phyloP scores from a whole-genome alignment of 2,113 vertebrate species.

The Nesogale talazaci region DNA sequence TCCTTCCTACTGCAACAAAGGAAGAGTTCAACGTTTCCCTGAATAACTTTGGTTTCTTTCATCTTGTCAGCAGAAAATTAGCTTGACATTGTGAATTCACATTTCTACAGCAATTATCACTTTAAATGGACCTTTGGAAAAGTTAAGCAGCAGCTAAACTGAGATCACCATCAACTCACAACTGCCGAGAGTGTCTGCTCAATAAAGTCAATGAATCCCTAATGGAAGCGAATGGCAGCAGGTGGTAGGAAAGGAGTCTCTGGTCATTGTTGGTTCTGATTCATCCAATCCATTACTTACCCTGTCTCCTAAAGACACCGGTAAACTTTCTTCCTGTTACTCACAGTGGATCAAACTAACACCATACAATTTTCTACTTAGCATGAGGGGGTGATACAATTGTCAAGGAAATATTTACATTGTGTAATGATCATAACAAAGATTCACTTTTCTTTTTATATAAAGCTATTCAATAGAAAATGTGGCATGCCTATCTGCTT shows the following conservation, averaged over 20 bases:
- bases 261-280: constrained; percentile 63
- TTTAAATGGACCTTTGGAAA: constrained; percentile 81
- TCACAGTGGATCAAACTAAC: constrained; percentile 61
- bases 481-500: not conserved
- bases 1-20: not conserved
- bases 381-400: constrained; percentile 72
- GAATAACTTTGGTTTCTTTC: not conserved
- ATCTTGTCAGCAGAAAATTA: constrained; percentile 39
- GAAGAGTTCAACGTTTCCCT: not conserved
- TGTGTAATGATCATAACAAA: constrained; percentile 51
- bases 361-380: constrained; percentile 59
- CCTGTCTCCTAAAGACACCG: constrained; percentile 71
- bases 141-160: constrained; percentile 80
- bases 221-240: constrained; percentile 71
- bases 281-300: constrained; percentile 30
- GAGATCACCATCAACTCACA: constrained; percentile 78
- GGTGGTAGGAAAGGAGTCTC: constrained; percentile 71
- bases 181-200: constrained; percentile 79
- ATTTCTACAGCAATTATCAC: constrained; percentile 74
- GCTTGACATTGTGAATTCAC: constrained; percentile 70
- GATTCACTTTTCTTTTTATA: constrained; percentile 25
- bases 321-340: constrained; percentile 60
- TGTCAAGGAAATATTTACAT: constrained; percentile 73
- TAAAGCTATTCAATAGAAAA: not conserved
- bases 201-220: constrained; percentile 83